phyloP scores from a whole-genome alignment of 2,888 invertebrate genomes.

The Mystacides longicornis region DNA sequence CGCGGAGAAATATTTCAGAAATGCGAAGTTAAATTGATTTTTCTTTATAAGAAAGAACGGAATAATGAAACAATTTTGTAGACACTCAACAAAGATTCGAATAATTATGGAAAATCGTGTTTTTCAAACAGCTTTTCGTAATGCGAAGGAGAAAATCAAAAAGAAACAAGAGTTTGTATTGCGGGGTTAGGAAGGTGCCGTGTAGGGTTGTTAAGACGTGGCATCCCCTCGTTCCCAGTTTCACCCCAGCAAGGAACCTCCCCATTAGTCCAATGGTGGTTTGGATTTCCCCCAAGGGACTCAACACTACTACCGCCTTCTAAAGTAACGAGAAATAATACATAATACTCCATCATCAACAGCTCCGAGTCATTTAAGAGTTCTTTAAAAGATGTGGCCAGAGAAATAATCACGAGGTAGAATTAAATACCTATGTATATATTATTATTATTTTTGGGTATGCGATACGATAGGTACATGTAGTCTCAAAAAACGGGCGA shows the following conservation, averaged over 20 bases:
- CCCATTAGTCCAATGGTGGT: slow-evolving; percentile 22
- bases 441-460: too few species aligned
- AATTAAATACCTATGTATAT: too few species aligned
- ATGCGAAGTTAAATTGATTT: too few species aligned
- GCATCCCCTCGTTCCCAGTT: slow-evolving; percentile 9
- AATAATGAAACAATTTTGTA: too few species aligned
- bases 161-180: slow-evolving; percentile 15
- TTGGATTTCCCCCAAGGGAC: slow-evolving; percentile 18
- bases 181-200: slow-evolving; percentile 10
- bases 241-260: slow-evolving; percentile 15
- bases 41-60: too few species aligned
- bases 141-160: slow-evolving; percentile 10
- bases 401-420: neutral
- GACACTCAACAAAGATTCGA: too few species aligned
- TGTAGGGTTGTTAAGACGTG: slow-evolving; percentile 15
- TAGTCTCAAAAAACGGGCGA: too few species aligned
- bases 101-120: neutral
- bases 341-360: slow-evolving; percentile 8
- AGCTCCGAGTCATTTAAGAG: neutral
- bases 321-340: slow-evolving; percentile 10
- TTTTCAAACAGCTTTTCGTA: slow-evolving; percentile 5
- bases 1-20: too few species aligned
- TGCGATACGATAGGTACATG: too few species aligned
- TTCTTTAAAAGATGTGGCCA: neutral
- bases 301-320: slow-evolving; percentile 1